Percentiles rank a stretch among this genome's conserved stretches.
Conservation (phyloP, 2,113 vertebrate species). For the Paedocypris sp. region DNA sequence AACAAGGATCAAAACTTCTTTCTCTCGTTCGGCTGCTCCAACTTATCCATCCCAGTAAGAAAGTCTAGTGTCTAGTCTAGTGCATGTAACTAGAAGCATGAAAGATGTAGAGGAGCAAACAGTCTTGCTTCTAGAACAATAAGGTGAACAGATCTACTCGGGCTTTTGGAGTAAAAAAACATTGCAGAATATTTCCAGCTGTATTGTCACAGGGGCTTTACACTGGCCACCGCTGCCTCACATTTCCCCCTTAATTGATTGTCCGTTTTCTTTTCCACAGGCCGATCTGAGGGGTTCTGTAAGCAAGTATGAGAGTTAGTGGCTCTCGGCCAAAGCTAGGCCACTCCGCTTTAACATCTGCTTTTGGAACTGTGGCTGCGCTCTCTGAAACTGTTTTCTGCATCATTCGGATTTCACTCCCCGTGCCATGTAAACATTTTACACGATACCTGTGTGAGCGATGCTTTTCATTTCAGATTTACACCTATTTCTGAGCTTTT, state of each 20-base stretch:
- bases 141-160: background rate
- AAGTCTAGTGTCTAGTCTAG: too few species aligned
- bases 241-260: slow-evolving; percentile 19
- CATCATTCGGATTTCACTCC: background rate
- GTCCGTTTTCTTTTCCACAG: slow-evolving; percentile 21
- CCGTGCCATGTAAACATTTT: background rate
- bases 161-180: slow-evolving; percentile 18
- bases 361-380: background rate
- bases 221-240: slow-evolving; percentile 11
- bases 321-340: background rate
- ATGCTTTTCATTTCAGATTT: slow-evolving; percentile 27
- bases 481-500: slow-evolving; percentile 11
- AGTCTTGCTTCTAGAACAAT: background rate
- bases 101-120: too few species aligned
- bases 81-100: too few species aligned
- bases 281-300: slow-evolving; percentile 4
- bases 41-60: too few species aligned
- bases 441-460: background rate
- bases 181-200: slow-evolving; percentile 55
- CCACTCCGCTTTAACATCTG: slow-evolving; percentile 2
- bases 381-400: background rate
- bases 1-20: too few species aligned
- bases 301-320: background rate
- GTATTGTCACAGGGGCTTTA: slow-evolving; percentile 48
- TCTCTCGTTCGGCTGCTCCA: too few species aligned